Percentiles rank a stretch among this genome's conserved stretches.
These are phyloP conservation scores for Netelia inedita DNA, from an alignment of 2,888 invertebrate species.

Conservation along the genomic window DNA sequence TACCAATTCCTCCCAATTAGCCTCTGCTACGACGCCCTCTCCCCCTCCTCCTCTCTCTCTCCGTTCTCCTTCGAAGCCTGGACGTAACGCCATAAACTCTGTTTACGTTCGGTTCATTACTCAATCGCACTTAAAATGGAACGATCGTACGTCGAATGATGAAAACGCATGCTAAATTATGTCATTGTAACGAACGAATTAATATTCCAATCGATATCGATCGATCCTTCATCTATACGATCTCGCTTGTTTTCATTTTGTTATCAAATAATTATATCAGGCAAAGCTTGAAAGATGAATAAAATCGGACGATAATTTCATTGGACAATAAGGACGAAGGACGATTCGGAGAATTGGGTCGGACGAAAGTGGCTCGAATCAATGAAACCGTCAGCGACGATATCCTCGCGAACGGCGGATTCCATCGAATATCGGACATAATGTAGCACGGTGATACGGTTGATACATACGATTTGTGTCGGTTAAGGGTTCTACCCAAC, in stretches of 20 bases:
- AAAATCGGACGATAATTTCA: not conserved
- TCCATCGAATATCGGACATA: constrained; percentile 23
- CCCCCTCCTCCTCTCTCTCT: no score
- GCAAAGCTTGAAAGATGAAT: not conserved
- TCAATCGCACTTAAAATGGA: constrained; percentile 11
- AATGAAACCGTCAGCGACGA: constrained; percentile 49
- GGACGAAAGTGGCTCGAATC: constrained; percentile 54
- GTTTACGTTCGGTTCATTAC: constrained; percentile 10
- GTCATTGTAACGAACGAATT: not conserved
- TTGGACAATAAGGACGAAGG: constrained; percentile 4
- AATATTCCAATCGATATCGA: not conserved
- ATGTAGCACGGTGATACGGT: constrained; percentile 24
- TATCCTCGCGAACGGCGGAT: constrained; percentile 31
- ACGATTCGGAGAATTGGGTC: constrained; percentile 48
- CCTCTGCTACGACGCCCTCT: not conserved
- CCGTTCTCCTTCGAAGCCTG: constrained; percentile 8
- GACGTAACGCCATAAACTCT: not conserved
- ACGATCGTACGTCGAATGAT: not conserved
- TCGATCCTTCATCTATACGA: not conserved
- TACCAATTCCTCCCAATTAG: constrained; percentile 20
- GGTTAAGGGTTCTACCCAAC: constrained; percentile 38
- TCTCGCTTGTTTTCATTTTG: not conserved
- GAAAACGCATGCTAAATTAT: not conserved
- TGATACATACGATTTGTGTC: not conserved
- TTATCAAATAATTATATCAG: not conserved